Evolutionary conservation across 2,113 vertebrate species (phyloP).

Genomic region (Malurus melanocephalus): DNA sequence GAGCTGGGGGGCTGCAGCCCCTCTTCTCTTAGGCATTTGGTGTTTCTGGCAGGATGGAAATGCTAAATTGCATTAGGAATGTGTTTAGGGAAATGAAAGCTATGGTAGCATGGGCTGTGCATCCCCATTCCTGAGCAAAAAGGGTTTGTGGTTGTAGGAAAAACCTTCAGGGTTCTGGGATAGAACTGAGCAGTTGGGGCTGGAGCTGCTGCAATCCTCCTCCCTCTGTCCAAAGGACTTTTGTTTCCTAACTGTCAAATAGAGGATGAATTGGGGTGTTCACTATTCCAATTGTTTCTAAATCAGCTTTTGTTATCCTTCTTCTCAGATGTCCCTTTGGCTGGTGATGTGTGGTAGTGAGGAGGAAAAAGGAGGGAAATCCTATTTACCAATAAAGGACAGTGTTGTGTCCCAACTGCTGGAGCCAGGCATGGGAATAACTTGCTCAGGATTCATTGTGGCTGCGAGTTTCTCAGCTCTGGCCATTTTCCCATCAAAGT

Average conservation of each 20-base stretch:
- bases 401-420: background rate
- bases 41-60: background rate
- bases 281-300: background rate
- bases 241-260: background rate
- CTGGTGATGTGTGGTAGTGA: background rate
- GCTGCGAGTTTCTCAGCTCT: rapidly evolving
- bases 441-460: rapidly evolving
- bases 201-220: background rate
- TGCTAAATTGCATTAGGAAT: rapidly evolving
- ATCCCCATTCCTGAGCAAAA: background rate
- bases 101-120: rapidly evolving
- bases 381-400: background rate
- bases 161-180: background rate
- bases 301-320: background rate
- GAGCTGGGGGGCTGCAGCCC: background rate
- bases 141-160: background rate
- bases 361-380: background rate
- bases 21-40: background rate
- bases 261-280: background rate
- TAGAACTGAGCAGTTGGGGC: background rate
- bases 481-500: rapidly evolving
- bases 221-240: background rate
- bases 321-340: background rate
- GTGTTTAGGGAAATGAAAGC: background rate
- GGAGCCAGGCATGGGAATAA: background rate